Base-by-base conservation (phyloP, 2,888 invertebrate species). In the Neoscelio sp. region DNA sequence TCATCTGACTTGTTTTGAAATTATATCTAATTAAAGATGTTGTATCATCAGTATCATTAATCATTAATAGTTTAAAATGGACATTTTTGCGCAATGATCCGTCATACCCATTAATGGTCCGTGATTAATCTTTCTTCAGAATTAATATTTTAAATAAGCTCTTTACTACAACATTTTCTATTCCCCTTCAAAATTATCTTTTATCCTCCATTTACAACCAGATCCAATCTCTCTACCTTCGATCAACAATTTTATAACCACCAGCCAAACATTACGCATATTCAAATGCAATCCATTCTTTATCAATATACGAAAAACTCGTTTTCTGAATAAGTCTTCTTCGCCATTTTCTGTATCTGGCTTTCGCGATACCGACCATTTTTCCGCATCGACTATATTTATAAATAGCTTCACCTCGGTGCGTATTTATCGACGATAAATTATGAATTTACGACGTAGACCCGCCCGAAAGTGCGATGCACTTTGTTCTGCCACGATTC, bases 391-490 rank as follows among this genome's bases (percentile, higher is more conserved):
- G 6, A 33, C 18, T 26, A 46, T 33, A 50, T 18, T 58, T 58
- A 38, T 68, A 71, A 71, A 71, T 52, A 70, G 38, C 48, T 46
- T 18, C 26, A 6, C 2, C 12, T 12, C n/a, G 23, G 46, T 38
- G 70, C 54, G 23, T 13, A 46, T 71, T 64, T 65, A 48, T 65
- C 58, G 50, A 42, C 28, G 38, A 64, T 73, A 78, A 73, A 67
- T 73, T 56, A 68, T 40, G 17, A 68, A 78, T 78, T 78, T 73
- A 73, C 54, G 71, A 48, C 58, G 64, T 68, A 67, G 64, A 78
- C 54, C 58, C 42, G 50, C 23, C 20, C 52, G 23, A 78, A 73
- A 73, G 26, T 13, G 13, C 13, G 64, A 38, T 38, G 26, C 33
- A 5, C 10, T 44, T 35, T 48, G 30, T 23, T 18, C 23, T 20